Conservation (phyloP, 2,797 vertebrate genomes). For the Tarsius wallacei region DNA sequence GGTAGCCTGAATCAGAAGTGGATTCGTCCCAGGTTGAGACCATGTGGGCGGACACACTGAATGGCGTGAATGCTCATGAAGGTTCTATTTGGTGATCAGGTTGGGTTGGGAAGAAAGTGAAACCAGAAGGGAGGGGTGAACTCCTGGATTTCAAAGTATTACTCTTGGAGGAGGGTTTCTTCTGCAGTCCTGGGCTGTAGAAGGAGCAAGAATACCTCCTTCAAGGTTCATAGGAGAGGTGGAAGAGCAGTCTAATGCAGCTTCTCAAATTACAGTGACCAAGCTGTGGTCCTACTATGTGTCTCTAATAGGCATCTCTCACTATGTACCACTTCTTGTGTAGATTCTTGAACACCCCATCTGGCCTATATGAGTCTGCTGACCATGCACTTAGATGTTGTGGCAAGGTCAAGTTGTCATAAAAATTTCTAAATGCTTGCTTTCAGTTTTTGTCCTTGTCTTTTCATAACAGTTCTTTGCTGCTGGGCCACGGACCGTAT, state of each 20-base stretch:
- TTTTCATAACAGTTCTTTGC: not conserved
- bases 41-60: not conserved
- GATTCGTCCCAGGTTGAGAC: not conserved
- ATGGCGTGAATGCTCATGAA: not conserved
- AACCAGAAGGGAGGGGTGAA: not conserved
- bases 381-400: not conserved
- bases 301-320: not conserved
- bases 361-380: not conserved
- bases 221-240: not conserved
- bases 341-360: not conserved
- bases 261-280: not conserved
- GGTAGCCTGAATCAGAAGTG: conserved; percentile 18
- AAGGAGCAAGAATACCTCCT: not conserved
- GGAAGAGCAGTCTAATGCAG: not conserved
- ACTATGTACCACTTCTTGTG: not conserved
- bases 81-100: not conserved
- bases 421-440: not conserved
- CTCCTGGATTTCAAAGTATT: not conserved
- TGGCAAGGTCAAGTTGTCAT: not conserved
- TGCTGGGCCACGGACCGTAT: not conserved
- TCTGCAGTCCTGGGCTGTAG: not conserved
- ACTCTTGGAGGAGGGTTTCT: not conserved
- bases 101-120: not conserved
- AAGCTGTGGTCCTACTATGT: not conserved
- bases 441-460: not conserved